A percentile compares a stretch with the other conserved stretches of the same genome.
Evolutionary conservation across 1,140 invertebrate species (phyloP).

Genomic region (Pachyrhynchus sulphureomaculatus): DNA sequence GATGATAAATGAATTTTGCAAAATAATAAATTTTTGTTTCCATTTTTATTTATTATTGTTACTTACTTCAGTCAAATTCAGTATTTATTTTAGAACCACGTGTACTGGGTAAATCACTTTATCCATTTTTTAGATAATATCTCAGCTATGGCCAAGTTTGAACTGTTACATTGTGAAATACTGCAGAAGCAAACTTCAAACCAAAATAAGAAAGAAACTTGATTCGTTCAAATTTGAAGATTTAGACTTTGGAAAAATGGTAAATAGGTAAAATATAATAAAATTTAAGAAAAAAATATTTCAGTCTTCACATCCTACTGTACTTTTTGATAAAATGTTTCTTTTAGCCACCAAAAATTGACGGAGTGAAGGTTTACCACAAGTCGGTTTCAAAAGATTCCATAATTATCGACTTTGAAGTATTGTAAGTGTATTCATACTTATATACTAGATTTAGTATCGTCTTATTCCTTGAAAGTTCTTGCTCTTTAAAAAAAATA

Average conservation of each 20-base stretch:
- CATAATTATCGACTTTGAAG: constrained; percentile 91
- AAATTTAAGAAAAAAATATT: too few species aligned
- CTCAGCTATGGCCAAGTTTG: constrained; percentile 92
- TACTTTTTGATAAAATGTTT: constrained; percentile 51
- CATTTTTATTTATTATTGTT: too few species aligned
- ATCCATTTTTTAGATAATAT: constrained; percentile 76
- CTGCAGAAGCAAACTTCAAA: constrained; percentile 79
- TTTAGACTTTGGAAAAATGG: constrained; percentile 86
- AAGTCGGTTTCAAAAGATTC: constrained; percentile 86
- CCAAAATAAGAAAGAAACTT: constrained; percentile 77
- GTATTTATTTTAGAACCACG: too few species aligned
- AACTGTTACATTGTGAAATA: constrained; percentile 81
- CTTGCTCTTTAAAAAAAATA: not conserved
- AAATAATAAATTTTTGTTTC: too few species aligned
- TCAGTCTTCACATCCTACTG: too few species aligned
- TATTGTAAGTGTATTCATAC: constrained; percentile 71
- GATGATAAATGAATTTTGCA: too few species aligned
- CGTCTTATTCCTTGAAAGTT: not conserved
- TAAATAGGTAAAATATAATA: too few species aligned
- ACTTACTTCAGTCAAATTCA: too few species aligned
- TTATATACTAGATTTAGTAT: not conserved
- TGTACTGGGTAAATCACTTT: too few species aligned
- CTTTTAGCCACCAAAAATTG: constrained; percentile 80
- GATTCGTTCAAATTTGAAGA: constrained; percentile 88
- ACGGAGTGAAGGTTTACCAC: constrained; percentile 92